A percentile compares a stretch with the other conserved stretches of the same genome.
Evolutionary conservation across 2,113 vertebrate species (phyloP).

Genomic region (Mustelus asterias): DNA sequence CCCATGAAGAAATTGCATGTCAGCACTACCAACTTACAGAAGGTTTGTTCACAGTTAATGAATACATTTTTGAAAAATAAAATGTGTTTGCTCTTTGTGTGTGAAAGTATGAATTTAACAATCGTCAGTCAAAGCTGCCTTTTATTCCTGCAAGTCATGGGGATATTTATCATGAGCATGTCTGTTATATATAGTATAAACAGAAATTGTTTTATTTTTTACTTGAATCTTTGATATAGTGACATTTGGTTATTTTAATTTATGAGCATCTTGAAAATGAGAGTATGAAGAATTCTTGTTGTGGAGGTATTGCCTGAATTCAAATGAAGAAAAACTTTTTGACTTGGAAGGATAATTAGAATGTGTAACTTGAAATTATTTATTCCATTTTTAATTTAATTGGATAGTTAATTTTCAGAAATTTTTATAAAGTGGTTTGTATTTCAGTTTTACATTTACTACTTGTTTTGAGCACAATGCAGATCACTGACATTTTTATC

Average conservation of each 20-base stretch:
- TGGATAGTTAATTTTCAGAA: background rate
- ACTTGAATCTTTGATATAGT: background rate
- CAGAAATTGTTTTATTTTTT: background rate
- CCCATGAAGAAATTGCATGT: conserved; percentile 98
- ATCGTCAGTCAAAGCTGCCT: background rate
- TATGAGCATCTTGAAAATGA: background rate
- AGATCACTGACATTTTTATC: background rate
- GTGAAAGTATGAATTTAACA: background rate
- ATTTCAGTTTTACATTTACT: background rate
- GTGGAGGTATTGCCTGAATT: background rate
- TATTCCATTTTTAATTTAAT: background rate
- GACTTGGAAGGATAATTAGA: background rate
- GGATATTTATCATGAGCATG: background rate
- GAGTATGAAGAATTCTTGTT: background rate
- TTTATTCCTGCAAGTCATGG: background rate
- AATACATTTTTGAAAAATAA: background rate
- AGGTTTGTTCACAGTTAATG: conserved; percentile 56
- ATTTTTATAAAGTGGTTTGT: background rate
- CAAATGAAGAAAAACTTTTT: background rate
- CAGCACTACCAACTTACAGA: conserved; percentile 96
- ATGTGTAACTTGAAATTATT: background rate
- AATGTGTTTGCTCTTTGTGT: background rate
- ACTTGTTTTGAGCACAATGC: background rate
- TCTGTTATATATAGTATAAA: background rate
- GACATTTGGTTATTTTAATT: background rate